A percentile compares a stretch with the other conserved stretches of the same genome.
Evolutionary conservation across 2,797 vertebrate species (phyloP).

Genomic region (Clangula hyemalis): DNA sequence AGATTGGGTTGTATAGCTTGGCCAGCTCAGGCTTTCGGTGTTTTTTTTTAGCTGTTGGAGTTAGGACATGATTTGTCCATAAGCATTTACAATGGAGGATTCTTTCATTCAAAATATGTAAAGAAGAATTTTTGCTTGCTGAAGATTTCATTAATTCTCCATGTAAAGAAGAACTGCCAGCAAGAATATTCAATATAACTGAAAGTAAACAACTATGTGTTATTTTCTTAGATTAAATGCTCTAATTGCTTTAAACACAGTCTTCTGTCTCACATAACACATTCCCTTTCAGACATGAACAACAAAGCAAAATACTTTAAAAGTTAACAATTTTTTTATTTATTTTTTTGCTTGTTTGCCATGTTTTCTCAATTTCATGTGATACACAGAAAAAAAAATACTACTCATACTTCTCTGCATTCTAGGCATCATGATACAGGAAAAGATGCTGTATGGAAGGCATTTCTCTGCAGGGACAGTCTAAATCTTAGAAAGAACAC

Average conservation of each 20-base stretch:
- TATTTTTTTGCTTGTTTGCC: neutral
- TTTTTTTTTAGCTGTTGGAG: neutral
- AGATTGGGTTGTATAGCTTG: neutral
- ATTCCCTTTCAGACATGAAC: neutral
- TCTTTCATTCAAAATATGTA: neutral
- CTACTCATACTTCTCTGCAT: neutral
- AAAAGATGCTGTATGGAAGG: neutral
- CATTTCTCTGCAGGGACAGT: neutral
- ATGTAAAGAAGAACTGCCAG: neutral
- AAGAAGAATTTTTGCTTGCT: neutral
- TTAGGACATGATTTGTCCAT: neutral
- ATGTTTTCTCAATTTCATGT: neutral
- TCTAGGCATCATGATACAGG: neutral
- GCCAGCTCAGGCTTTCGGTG: neutral
- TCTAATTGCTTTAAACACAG: neutral
- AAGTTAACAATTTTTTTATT: neutral
- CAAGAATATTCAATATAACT: neutral
- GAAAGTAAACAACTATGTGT: neutral
- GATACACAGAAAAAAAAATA: neutral
- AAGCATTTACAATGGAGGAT: neutral
- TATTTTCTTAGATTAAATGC: neutral
- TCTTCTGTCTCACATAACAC: neutral
- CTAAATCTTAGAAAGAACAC: neutral
- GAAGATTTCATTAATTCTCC: neutral
- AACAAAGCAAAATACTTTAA: neutral